Base-by-base conservation (phyloP, 2,113 vertebrate genomes). In the Alouatta palliata region DNA sequence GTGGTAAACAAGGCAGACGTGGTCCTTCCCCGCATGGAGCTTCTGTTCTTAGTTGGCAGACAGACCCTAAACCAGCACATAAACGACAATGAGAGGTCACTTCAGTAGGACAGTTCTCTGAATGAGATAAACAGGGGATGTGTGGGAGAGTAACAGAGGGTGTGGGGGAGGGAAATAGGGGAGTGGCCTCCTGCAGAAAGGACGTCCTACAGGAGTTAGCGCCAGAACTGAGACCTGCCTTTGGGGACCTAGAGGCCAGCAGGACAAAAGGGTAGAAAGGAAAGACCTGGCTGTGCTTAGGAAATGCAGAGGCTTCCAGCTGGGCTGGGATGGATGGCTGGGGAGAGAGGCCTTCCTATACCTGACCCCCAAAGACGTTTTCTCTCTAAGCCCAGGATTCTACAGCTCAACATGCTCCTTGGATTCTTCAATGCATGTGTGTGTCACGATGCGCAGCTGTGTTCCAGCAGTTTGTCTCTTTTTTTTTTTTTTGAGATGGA, bases 321-420 rank as follows among this genome's bases (percentile, higher is more conserved):
- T 40, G 8, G 61, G 7, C n/a, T 2, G 8, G 16, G 43, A 17
- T 20, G 45, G 30, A 20, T 32, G 23, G 9, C 16, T 21, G 0
- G 8, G 40, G 30, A 23, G 30, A 43, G 2, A 32, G 9, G 27
- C 16, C 43, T 11, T n/a, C 76, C 30, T 0, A 0, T n/a, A 20
- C 17, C 49, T 5, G 8, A 11, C 0, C 1, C 70, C 8, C 0
- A 5, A 11, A 37, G 40, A 12, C 11, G 6, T 40, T 8, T 61
- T 88, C 52, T 71, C 64, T 32, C 3, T 16, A 11, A 14, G n/a
- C 52, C 37, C 54, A 4, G 2, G 11, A 23, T 23, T 37, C 43
- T 47, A 4, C 20, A 1, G 9, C 70, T n/a, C 45, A 49, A 1
- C 68, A 6, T 19, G 6, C 30, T 4, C 0, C 43, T 27, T 40